phyloP scores from a whole-genome alignment of 1,140 invertebrate species.

The Zophobas morio region DNA sequence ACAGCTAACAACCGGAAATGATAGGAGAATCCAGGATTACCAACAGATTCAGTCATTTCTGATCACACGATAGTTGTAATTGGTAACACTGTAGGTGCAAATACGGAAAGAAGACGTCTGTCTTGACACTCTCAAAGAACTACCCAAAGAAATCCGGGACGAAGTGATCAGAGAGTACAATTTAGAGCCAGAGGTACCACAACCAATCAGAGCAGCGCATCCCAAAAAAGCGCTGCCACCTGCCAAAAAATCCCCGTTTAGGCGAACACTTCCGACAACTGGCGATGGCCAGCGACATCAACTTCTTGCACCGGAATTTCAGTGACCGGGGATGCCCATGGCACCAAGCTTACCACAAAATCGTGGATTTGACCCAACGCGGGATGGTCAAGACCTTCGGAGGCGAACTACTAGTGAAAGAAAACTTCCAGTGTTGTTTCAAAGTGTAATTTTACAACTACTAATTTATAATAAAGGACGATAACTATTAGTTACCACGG shows the following conservation, averaged over 20 bases:
- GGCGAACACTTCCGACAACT: slow-evolving; percentile 64
- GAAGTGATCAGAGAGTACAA: slow-evolving; percentile 76
- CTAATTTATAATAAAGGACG: too few species aligned
- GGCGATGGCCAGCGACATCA: slow-evolving; percentile 64
- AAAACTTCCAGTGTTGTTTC: slow-evolving; percentile 54
- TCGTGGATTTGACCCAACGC: slow-evolving; percentile 65
- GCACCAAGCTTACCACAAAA: slow-evolving; percentile 65
- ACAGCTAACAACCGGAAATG: too few species aligned
- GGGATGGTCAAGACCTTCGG: slow-evolving; percentile 65
- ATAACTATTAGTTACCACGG: too few species aligned
- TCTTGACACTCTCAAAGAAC: slow-evolving; percentile 69
- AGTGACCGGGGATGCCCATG: slow-evolving; percentile 62
- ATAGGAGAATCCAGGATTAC: too few species aligned
- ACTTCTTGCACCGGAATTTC: slow-evolving; percentile 66
- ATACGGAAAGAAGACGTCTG: too few species aligned
- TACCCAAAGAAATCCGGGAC: slow-evolving; percentile 75
- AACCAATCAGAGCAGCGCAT: neutral
- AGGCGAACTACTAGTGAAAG: slow-evolving; percentile 54
- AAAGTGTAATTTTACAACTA: too few species aligned
- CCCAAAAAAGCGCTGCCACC: neutral
- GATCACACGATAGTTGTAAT: too few species aligned
- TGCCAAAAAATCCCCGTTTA: slow-evolving; percentile 52
- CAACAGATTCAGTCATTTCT: too few species aligned
- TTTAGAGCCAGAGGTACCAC: slow-evolving; percentile 65
- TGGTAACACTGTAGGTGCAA: too few species aligned